Conservation (phyloP, 1,140 invertebrate species). For the Pseudachorutes palmiensis region DNA sequence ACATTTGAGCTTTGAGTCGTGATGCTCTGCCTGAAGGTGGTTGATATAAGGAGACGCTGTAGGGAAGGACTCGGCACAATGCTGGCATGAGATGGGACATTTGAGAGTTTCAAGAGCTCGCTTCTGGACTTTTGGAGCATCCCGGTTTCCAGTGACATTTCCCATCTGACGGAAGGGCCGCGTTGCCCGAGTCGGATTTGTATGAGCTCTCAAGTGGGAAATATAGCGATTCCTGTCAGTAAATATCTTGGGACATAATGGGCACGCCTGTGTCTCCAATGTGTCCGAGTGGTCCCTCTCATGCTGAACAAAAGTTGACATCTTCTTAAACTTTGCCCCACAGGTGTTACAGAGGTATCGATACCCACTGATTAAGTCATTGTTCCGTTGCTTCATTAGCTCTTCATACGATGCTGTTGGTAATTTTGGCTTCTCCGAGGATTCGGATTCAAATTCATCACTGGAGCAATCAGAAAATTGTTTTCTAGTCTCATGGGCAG, state of each 20-base stretch:
- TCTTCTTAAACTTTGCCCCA: constrained; percentile 1
- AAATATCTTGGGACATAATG: background rate
- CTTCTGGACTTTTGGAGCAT: background rate
- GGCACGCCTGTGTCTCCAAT: background rate
- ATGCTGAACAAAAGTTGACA: background rate
- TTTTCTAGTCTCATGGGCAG: background rate
- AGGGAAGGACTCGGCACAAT: background rate
- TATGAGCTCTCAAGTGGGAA: background rate
- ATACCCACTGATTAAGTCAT: background rate
- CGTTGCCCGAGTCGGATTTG: background rate
- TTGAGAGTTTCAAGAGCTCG: background rate
- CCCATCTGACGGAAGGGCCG: background rate
- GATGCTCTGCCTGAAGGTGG: background rate
- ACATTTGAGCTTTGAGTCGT: background rate
- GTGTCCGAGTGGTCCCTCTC: background rate
- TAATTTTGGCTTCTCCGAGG: background rate
- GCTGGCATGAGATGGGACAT: background rate
- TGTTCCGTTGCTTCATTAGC: background rate
- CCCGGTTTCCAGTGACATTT: background rate
- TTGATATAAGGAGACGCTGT: background rate
- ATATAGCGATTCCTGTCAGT: background rate
- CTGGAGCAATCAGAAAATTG: background rate
- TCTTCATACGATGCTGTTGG: background rate
- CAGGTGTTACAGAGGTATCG: background rate
- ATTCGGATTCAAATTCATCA: too few relatives aligned